A percentile compares a stretch with the other conserved stretches of the same genome.
phyloP scores from a whole-genome alignment of 92 coral and sea anemone genomes.

The Muricea muricata region DNA sequence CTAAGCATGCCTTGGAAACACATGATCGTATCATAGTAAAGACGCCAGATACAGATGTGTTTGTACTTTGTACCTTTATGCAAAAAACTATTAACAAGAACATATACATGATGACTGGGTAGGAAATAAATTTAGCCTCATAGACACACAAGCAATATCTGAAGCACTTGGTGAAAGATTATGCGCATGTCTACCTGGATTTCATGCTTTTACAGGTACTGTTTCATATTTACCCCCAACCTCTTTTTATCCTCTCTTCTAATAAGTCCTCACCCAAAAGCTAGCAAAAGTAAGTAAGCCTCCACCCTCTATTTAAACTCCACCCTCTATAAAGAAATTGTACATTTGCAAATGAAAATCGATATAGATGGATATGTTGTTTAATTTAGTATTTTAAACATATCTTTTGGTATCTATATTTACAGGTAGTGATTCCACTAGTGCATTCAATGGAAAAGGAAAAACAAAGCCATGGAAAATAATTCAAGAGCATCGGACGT shows the following conservation, averaged over 20 bases:
- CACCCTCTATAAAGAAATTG: too few species aligned
- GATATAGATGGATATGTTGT: too few species aligned
- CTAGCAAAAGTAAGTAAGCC: not conserved
- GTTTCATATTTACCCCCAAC: too few species aligned
- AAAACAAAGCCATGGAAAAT: conserved; percentile 30
- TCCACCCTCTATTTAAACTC: too few species aligned
- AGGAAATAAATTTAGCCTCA: not conserved
- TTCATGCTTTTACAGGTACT: not conserved
- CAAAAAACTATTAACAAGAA: conserved; percentile 50
- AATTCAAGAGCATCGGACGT: not conserved
- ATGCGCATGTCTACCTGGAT: too few species aligned
- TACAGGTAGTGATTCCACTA: conserved; percentile 26
- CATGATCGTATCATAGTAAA: conserved; percentile 41
- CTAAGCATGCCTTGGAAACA: conserved; percentile 32
- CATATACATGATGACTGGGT: conserved; percentile 9
- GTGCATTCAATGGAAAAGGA: conserved; percentile 38
- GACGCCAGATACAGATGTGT: conserved; percentile 39
- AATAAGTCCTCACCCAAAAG: too few species aligned
- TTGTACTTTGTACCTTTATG: conserved; percentile 32
- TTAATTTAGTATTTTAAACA: too few species aligned
- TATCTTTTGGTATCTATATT: not conserved
- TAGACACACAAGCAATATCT: not conserved
- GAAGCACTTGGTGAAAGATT: not conserved
- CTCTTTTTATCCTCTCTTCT: too few species aligned
- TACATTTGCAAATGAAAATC: too few species aligned